These are phyloP conservation scores for Dicroscelio sp. DNA, from an alignment of 2,888 invertebrate species.

Conservation along the genomic window DNA sequence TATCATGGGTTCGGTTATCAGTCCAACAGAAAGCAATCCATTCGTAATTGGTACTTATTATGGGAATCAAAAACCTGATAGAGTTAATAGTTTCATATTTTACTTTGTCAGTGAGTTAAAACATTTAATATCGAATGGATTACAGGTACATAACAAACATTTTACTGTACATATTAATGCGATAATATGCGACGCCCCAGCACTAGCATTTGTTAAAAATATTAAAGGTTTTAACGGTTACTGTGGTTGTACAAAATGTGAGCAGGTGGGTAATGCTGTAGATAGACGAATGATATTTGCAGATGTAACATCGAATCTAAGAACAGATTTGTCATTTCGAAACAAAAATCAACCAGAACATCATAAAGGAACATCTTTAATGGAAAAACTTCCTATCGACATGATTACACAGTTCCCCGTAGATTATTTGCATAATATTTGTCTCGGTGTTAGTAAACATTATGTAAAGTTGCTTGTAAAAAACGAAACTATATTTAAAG, in stretches of 20 bases:
- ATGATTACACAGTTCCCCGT: slow-evolving; percentile 23
- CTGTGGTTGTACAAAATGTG: slow-evolving; percentile 19
- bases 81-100: not conserved
- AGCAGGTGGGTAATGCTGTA: not conserved
- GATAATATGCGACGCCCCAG: slow-evolving; percentile 13
- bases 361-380: not conserved
- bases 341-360: slow-evolving; percentile 13
- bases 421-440: not conserved
- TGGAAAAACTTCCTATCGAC: slow-evolving; percentile 21
- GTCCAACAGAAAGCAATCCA: not conserved
- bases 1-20: slow-evolving; percentile 1
- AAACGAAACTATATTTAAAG: too few relatives aligned
- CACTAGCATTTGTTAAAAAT: not conserved
- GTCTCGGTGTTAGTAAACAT: slow-evolving; percentile 9
- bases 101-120: slow-evolving; percentile 13
- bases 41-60: slow-evolving; percentile 13
- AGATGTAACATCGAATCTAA: not conserved
- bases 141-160: not conserved
- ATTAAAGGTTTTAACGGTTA: slow-evolving; percentile 12
- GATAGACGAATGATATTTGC: slow-evolving; percentile 2
- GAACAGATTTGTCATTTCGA: slow-evolving; percentile 11
- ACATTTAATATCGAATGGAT: not conserved
- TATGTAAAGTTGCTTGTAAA: not conserved
- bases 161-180: slow-evolving; percentile 2
- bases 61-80: slow-evolving; percentile 5